phyloP scores from a whole-genome alignment of 2,888 invertebrate species.

The Falcaria lacertinaria region DNA sequence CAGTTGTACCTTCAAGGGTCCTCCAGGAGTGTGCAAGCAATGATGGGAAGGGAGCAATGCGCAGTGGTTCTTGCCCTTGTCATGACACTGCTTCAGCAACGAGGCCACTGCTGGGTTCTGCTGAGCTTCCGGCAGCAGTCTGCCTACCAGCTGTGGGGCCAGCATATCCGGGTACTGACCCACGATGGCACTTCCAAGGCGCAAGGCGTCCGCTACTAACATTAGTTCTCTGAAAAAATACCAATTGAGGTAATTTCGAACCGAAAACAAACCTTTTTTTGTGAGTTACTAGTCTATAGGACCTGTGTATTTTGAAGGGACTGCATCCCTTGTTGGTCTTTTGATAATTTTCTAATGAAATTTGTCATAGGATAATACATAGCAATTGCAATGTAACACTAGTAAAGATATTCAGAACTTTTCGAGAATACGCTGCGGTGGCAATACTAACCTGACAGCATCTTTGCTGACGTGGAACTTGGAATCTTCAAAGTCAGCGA shows the following conservation, averaged over 20 bases:
- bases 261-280: too few relatives aligned
- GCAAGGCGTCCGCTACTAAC: slow-evolving; percentile 95
- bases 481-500: slow-evolving; percentile 97
- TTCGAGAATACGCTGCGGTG: too few relatives aligned
- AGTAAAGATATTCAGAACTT: too few relatives aligned
- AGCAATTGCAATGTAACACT: too few relatives aligned
- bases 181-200: slow-evolving; percentile 96
- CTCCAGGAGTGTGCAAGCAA: slow-evolving; percentile 98
- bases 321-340: too few relatives aligned
- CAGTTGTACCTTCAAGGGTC: slow-evolving; percentile 90
- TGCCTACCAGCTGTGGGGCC: slow-evolving; percentile 94
- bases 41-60: slow-evolving; percentile 96
- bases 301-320: too few relatives aligned
- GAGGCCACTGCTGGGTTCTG: slow-evolving; percentile 88
- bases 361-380: too few relatives aligned
- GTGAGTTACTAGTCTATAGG: too few relatives aligned
- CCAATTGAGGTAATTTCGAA: too few relatives aligned
- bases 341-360: too few relatives aligned
- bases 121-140: slow-evolving; percentile 90
- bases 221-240: slow-evolving; percentile 85
- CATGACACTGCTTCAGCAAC: slow-evolving; percentile 94
- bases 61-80: slow-evolving; percentile 92
- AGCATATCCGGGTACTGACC: slow-evolving; percentile 96
- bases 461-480: slow-evolving; percentile 90
- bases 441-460: slow-evolving; percentile 84